Conservation (phyloP, 2,888 invertebrate species). For the Adelognathus sp. region DNA sequence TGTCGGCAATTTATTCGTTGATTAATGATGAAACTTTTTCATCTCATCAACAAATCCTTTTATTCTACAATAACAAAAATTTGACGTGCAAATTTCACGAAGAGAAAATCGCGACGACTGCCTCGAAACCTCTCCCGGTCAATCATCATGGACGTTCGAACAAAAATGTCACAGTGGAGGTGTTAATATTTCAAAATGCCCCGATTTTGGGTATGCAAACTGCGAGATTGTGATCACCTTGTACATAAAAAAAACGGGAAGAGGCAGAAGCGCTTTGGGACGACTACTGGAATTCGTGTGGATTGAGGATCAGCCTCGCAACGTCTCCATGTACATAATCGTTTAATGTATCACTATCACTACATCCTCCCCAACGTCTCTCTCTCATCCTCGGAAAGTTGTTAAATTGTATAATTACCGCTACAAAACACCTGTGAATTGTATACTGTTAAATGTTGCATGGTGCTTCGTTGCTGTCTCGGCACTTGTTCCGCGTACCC, state of each 20-base stretch:
- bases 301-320: slow-evolving; percentile 43
- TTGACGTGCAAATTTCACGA: too few species aligned
- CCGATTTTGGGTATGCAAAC: slow-evolving; percentile 28
- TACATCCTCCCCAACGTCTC: not conserved
- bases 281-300: too few species aligned
- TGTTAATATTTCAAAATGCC: too few species aligned
- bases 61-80: too few species aligned
- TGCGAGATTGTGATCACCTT: slow-evolving; percentile 9
- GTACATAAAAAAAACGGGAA: not conserved
- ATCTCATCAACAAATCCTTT: too few species aligned
- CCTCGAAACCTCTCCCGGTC: too few species aligned
- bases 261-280: too few species aligned
- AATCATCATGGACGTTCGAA: too few species aligned
- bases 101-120: too few species aligned
- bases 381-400: slow-evolving; percentile 38
- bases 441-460: slow-evolving; percentile 58
- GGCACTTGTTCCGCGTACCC: slow-evolving; percentile 59
- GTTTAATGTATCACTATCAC: slow-evolving; percentile 56
- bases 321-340: slow-evolving; percentile 54
- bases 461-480: slow-evolving; percentile 59
- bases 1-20: too few species aligned
- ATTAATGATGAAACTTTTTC: too few species aligned
- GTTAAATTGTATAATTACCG: slow-evolving; percentile 52
- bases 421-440: slow-evolving; percentile 53
- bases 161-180: too few species aligned